Evolutionary conservation across 1,140 invertebrate genomes (phyloP), one percentile per base, ranked within the genome.

Genomic region (Drosophila kohkoa): DNA sequence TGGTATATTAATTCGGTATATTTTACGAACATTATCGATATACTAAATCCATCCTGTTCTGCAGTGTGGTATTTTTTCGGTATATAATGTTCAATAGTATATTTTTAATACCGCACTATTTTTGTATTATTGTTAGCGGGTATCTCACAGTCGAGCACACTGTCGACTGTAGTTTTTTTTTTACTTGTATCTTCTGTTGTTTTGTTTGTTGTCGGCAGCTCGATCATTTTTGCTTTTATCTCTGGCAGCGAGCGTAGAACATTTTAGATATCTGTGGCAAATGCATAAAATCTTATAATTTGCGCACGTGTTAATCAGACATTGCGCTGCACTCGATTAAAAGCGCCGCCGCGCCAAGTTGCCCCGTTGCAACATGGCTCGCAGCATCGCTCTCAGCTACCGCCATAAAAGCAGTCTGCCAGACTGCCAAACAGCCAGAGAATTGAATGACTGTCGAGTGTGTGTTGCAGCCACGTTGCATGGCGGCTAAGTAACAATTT

Each of bases 251-350:
- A 70, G 68, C 68, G 67, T 77, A 63, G 59, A 59, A 38, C 60
- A 82, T 85, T 67, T 74, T 74, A 66, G 79, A 86, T 87, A 89
- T 89, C 85, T 88, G 85, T 89, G 85, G 86, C 85, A 85, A 89
- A 89, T 89, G 85, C 85, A 89, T 89, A 85, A 89, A 89, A 89
- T 89, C 85, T 89, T 89, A 89, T 89, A 89, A 89, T 89, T 89
- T 89, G 85, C 85, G 85, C 85, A 89, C 85, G 85, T 89, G 85
- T 88, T 88, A 88, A 88, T 89, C 85, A 88, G 85, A 89, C 81
- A 89, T 81, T 88, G 82, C 70, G 79, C 85, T 71, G 82, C 74
- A 83, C 68, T 62, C 46, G 51, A 58, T 71, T 73, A 75, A 66
- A 77, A 69, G 73, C 65, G 48, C 49, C 65, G 38, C 38, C 49